These are phyloP conservation scores for Microctenopoma steveboyesi DNA, from an alignment of 2,797 vertebrate genomes.

Conservation along the genomic window DNA sequence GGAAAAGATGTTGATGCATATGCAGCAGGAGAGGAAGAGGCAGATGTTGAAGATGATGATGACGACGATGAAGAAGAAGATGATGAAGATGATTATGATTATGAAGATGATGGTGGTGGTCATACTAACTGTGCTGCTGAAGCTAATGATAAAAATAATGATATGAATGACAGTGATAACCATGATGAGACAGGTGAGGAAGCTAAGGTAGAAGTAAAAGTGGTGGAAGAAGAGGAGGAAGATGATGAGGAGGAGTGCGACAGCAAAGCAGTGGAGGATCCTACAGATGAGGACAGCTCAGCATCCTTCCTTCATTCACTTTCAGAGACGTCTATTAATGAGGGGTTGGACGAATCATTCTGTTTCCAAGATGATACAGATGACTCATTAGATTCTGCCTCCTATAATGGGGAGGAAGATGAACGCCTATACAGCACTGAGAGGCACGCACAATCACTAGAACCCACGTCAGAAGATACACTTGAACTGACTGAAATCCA, in stretches of 20 bases:
- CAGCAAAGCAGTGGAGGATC: slow-evolving; percentile 73
- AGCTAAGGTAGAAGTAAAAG: slow-evolving; percentile 75
- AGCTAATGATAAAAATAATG: slow-evolving; percentile 32
- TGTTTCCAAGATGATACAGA: slow-evolving; percentile 94
- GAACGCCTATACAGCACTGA: slow-evolving; percentile 90
- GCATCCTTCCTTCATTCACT: slow-evolving; percentile 94
- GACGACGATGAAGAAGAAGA: slow-evolving; percentile 77
- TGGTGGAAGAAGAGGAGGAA: slow-evolving; percentile 64
- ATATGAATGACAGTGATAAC: slow-evolving; percentile 32
- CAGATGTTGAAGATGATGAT: slow-evolving; percentile 84
- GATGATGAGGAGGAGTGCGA: slow-evolving; percentile 67
- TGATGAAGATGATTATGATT: slow-evolving; percentile 35
- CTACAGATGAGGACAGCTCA: slow-evolving; percentile 88
- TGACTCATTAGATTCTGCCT: slow-evolving; percentile 90
- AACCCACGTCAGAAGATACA: slow-evolving; percentile 58
- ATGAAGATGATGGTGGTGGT: slow-evolving; percentile 42
- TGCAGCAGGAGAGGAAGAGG: slow-evolving; percentile 85
- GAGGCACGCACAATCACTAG: slow-evolving; percentile 83
- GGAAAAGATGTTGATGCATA: slow-evolving; percentile 82
- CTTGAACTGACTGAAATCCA: slow-evolving; percentile 40
- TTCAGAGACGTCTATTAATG: slow-evolving; percentile 93
- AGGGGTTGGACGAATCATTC: slow-evolving; percentile 93
- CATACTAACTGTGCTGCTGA: slow-evolving; percentile 46
- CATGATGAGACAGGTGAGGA: slow-evolving; percentile 64
- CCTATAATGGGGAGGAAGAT: slow-evolving; percentile 91